A percentile compares a stretch with the other conserved stretches of the same genome.
These are phyloP conservation scores for Sminthurinus signatus DNA, from an alignment of 1,140 invertebrate species.

Conservation along the genomic window DNA sequence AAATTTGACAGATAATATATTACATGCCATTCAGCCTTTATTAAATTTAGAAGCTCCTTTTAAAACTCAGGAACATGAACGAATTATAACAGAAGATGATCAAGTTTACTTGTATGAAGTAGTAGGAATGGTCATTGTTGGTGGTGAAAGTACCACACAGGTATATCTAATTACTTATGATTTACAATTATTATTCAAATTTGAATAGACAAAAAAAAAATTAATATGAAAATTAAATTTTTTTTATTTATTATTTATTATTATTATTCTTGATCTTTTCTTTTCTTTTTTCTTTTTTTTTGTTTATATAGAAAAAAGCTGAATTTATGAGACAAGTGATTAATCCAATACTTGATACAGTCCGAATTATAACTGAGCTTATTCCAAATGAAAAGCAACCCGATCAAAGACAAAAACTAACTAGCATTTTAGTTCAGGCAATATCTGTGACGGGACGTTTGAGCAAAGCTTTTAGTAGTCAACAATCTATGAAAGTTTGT, in stretches of 20 bases:
- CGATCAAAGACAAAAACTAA: constrained; percentile 17
- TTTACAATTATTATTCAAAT: too few species aligned
- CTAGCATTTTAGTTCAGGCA: constrained; percentile 44
- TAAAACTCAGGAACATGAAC: constrained; percentile 37
- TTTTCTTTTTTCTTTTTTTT: background rate
- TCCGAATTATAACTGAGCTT: constrained; percentile 45
- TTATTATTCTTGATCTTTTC: too few species aligned
- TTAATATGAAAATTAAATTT: background rate
- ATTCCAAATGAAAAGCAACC: constrained; percentile 45
- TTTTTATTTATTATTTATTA: background rate
- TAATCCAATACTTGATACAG: constrained; percentile 48
- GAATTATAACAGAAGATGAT: constrained; percentile 50
- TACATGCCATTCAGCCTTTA: constrained; percentile 51
- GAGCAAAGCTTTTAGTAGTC: constrained; percentile 56
- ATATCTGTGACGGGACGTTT: constrained; percentile 53
- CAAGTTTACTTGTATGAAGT: constrained; percentile 57
- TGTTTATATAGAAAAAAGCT: constrained; percentile 46
- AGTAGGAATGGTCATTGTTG: constrained; percentile 52
- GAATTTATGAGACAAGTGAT: constrained; percentile 48
- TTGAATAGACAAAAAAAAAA: background rate
- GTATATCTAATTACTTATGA: constrained; percentile 4
- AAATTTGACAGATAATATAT: constrained; percentile 50
- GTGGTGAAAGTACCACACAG: constrained; percentile 10
- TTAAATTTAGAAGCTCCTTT: constrained; percentile 48
- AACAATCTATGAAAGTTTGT: constrained; percentile 52